Base-by-base conservation (phyloP, 2,888 invertebrate species). In the Diarsia rubi region DNA sequence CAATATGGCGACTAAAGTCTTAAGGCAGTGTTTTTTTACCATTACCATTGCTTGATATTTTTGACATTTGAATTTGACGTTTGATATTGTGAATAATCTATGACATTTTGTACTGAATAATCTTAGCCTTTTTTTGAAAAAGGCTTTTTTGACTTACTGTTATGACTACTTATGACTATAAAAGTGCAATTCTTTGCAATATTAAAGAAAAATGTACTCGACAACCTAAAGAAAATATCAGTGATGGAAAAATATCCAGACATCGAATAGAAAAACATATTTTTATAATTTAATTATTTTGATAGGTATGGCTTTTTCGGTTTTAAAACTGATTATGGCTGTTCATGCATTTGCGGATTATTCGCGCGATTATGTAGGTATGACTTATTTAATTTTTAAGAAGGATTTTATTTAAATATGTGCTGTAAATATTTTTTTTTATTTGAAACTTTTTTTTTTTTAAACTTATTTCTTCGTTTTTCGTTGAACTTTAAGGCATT, bases 11-110 rank as follows among this genome's bases (percentile, higher is more conserved):
- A 75, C 81, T 57, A 60, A 54, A 68, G 83, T 84, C 85, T 88
- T 88, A 87, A 87, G 86, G 68, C 88, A 88, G 88, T 82, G 24
- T 49, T 52, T 74, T 71, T 83, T 68, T n/a, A 47, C 37, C 60
- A 54, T 72, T 66, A 63, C 54, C 66, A 69, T 88, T 84, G 73
- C 69, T 83, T 73, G 75, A 69, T 83, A 67, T 76, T 60, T 75
- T 74, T 76, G 37, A 72, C 31, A 59, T 59, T 67, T 72, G 49
- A 44, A n/a, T 70, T 67, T 66, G 45, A 75, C 27, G 27, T 47
- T 79, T 71, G 67, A 75, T 81, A 74, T 75, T 83, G 88, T 54
- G 68, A 83, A 75, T 75, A 19, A 63, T 42, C 24, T 59, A 57
- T 63, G 16, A 62, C 24, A 57, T 42, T 4, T n/a, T n/a, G 16